Conservation (phyloP, 1,140 invertebrate species). For the Acyrthosiphon pisum region DNA sequence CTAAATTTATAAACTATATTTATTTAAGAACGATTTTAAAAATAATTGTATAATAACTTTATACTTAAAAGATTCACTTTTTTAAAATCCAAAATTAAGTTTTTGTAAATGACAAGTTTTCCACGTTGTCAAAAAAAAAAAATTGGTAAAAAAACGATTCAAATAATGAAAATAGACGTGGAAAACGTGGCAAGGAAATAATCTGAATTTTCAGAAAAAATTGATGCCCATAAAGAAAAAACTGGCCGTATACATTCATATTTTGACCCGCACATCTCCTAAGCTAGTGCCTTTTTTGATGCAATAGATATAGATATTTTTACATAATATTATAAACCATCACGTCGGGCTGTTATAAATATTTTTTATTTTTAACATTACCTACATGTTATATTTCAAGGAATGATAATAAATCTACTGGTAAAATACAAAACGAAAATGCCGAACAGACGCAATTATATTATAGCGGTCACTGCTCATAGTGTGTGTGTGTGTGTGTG, state of each 20-base stretch:
- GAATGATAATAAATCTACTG: not conserved
- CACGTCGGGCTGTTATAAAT: no score
- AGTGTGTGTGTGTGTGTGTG: no score
- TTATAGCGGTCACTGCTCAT: not conserved
- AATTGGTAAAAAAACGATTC: not conserved
- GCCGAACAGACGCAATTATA: not conserved
- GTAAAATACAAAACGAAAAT: not conserved
- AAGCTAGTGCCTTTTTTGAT: not conserved
- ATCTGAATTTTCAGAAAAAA: no score
- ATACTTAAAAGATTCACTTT: not conserved
- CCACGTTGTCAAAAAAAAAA: not conserved
- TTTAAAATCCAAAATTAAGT: not conserved
- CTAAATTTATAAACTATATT: no score
- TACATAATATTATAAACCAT: not conserved
- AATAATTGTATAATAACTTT: not conserved
- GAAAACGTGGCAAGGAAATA: not conserved
- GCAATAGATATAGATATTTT: not conserved
- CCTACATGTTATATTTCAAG: not conserved
- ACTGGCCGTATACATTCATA: not conserved
- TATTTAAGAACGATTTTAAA: not conserved
- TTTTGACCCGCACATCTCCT: not conserved
- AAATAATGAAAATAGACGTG: not conserved
- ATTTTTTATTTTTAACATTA: not conserved
- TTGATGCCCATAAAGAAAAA: not conserved
- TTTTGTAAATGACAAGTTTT: not conserved